Evolutionary conservation across 2,113 vertebrate genomes (phyloP), one percentile per base, ranked within the genome.

Genomic region (Ascaphus truei): DNA sequence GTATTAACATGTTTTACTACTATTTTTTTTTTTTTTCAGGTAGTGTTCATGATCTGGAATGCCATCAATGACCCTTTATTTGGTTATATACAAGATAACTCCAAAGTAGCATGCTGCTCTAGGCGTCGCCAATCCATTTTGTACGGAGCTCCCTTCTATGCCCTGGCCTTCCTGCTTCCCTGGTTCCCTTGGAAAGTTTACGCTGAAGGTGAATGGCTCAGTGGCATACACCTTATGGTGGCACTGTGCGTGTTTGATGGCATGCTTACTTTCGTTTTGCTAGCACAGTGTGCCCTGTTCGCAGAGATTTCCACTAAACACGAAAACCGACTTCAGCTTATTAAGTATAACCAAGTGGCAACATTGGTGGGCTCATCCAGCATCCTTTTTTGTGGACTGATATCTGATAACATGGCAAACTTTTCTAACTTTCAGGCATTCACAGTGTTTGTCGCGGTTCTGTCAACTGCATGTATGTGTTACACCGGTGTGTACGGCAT

Each of bases 181-280:
- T 97, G 96, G 94, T 98, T 98, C 74, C 95, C 96, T 0, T 96
- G 95, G 96, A 83, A 83, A 68, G 16, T 30, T 16, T 96, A 94
- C 0, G 5, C 65, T 9, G 82, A 90, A 3, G 89, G 84, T 0
- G 95, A 95, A 79, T 93, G 93, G 93, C 57, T 97, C 3, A 89
- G 89, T 1, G 92, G 93, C 1, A 36, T 94, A 1, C 95, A 96
- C 68, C 82, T 96, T 36, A n/a, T 78, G 0, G 78, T 93, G 0
- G 84, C 94, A 0, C 75, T 95, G 1, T 94, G 92, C 2, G 88
- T 92, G 16, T 97, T 94, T 1, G 91, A 94, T 1, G 90, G 85
- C 47, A 62, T 87, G 75, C 84, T 95, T 5, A 93, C 93, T 0
- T 96, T 95, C 3, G 90, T 95, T 65, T 83, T 95, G 13, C 82